Evolutionary conservation across 2,113 vertebrate species (phyloP).

Genomic region (Leucopsar rothschildi): DNA sequence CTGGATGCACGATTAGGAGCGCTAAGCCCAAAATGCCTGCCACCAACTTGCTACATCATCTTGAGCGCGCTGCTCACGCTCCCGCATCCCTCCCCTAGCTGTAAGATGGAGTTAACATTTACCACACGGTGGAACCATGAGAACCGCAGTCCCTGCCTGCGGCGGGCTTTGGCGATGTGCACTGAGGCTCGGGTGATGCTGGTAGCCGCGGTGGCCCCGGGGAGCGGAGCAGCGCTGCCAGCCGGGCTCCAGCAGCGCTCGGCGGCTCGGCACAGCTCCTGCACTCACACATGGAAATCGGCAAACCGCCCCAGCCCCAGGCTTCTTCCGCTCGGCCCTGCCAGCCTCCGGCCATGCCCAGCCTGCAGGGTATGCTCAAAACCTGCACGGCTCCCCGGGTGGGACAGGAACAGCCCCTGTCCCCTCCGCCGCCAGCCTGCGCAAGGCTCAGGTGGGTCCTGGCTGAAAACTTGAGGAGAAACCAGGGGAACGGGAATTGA

Average conservation of each 20-base stretch:
- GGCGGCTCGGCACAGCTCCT: not conserved
- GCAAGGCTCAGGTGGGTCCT: not conserved
- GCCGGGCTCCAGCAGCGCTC: not conserved
- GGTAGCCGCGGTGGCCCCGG: not conserved
- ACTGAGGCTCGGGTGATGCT: rapidly evolving
- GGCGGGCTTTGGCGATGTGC: not conserved
- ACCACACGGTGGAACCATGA: not conserved
- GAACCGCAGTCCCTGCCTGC: not conserved
- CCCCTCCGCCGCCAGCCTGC: rapidly evolving
- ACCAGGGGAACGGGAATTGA: not conserved
- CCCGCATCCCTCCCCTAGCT: not conserved
- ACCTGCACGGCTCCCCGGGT: not conserved
- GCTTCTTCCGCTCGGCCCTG: not conserved
- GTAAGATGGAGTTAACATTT: not conserved
- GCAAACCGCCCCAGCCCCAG: not conserved
- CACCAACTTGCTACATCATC: not conserved
- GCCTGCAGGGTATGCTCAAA: not conserved
- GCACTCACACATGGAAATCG: rapidly evolving
- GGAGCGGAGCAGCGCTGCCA: not conserved
- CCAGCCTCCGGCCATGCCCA: not conserved
- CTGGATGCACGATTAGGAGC: not conserved
- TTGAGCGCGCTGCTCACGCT: not conserved
- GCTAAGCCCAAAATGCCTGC: slow-evolving; percentile 1
- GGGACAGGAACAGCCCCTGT: not conserved
- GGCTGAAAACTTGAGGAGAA: not conserved